phyloP scores from a whole-genome alignment of 2,888 invertebrate species.

The Eupithecia abbreviata region DNA sequence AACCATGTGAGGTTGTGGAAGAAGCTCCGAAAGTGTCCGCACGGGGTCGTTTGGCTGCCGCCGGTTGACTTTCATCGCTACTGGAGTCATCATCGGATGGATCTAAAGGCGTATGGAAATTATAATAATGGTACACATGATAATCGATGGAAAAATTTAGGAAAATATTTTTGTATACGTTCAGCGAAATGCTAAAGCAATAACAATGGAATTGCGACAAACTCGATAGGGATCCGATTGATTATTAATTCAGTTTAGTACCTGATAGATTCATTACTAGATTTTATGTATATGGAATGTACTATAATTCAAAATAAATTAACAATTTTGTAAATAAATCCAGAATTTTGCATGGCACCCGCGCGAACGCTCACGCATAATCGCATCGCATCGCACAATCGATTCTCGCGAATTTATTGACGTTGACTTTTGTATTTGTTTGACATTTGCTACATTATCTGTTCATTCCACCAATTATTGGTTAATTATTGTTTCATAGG shows the following conservation, averaged over 20 bases:
- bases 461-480: no score
- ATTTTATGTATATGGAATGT: neutral
- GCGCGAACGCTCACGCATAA: neutral
- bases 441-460: neutral
- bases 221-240: neutral
- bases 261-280: constrained; percentile 58
- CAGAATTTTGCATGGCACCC: neutral
- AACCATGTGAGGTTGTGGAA: constrained; percentile 77
- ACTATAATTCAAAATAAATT: constrained; percentile 13
- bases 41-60: constrained; percentile 66
- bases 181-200: neutral
- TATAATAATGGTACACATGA: neutral
- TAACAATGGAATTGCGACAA: neutral
- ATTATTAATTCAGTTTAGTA: constrained; percentile 29
- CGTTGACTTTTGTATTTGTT: neutral
- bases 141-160: neutral
- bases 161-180: neutral
- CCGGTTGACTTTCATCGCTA: constrained; percentile 63
- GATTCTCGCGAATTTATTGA: neutral
- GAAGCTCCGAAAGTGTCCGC: constrained; percentile 72
- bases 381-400: neutral
- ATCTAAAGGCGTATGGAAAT: constrained; percentile 48
- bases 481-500: no score
- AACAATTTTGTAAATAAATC: constrained; percentile 2
- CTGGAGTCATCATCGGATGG: constrained; percentile 73